phyloP scores from a whole-genome alignment of 2,888 invertebrate genomes.

The Drosophila lacicola region DNA sequence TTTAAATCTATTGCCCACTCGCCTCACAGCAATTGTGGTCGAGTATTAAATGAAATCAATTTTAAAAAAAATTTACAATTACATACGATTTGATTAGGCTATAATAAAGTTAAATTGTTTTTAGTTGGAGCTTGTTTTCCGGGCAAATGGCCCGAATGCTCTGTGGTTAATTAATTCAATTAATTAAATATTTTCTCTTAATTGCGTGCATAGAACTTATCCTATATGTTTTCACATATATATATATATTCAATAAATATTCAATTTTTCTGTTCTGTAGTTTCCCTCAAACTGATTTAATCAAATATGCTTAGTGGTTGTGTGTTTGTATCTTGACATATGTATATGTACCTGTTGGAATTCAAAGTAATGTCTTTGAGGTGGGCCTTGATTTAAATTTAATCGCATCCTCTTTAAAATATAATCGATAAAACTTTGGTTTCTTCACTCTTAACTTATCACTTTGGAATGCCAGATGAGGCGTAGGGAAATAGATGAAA shows the following conservation, averaged over 20 bases:
- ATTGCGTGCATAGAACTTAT: conserved; percentile 37
- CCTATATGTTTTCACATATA: conserved; percentile 28
- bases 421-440: conserved; percentile 1
- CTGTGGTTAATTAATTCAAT: conserved; percentile 49
- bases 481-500: conserved; percentile 5
- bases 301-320: conserved; percentile 48
- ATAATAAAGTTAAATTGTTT: conserved; percentile 47
- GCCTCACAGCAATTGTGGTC: conserved; percentile 5
- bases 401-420: conserved; percentile 46
- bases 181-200: conserved; percentile 36
- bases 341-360: conserved; percentile 48
- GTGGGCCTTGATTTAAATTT: conserved; percentile 62
- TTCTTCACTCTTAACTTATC: conserved; percentile 42
- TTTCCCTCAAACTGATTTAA: conserved; percentile 48
- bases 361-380: conserved; percentile 45
- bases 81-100: conserved; percentile 45
- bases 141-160: conserved; percentile 5
- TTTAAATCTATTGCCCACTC: conserved; percentile 22
- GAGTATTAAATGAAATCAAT: conserved; percentile 32
- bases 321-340: conserved; percentile 40
- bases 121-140: conserved; percentile 20
- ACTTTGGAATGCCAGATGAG: conserved; percentile 46
- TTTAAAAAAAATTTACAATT: conserved; percentile 39
- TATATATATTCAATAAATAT: conserved; percentile 26
- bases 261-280: conserved; percentile 19